Evolutionary conservation across 2,113 vertebrate genomes (phyloP).

Genomic region (Thalassarche chlororhynchos): DNA sequence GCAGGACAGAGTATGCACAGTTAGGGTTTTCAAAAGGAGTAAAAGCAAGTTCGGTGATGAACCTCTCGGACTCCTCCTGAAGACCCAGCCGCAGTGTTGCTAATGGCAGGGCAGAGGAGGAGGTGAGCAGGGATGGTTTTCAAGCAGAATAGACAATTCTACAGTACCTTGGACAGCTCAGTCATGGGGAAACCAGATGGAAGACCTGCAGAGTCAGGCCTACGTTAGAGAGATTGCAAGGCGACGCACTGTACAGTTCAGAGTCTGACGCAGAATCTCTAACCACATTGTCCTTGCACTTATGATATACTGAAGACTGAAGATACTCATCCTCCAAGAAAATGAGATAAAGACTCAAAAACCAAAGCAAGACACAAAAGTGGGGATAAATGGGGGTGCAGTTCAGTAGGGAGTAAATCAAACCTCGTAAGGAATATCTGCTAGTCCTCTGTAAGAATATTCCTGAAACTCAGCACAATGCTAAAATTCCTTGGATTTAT

Average conservation of each 20-base stretch:
- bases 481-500: not conserved
- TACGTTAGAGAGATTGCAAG: not conserved
- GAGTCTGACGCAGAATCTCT: not conserved
- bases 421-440: not conserved
- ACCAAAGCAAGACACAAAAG: not conserved
- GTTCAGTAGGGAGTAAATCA: not conserved
- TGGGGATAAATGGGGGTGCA: not conserved
- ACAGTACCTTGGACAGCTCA: conserved; percentile 69
- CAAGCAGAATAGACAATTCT: not conserved
- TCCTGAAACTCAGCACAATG: not conserved
- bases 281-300: not conserved
- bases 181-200: not conserved
- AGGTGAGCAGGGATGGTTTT: not conserved
- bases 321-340: not conserved
- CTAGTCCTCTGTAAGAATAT: not conserved
- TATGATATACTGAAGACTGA: not conserved
- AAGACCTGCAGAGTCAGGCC: not conserved
- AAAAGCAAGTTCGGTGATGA: not conserved
- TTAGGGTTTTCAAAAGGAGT: not conserved
- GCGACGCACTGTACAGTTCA: not conserved
- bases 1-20: not conserved
- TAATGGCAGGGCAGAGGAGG: not conserved
- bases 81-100: not conserved
- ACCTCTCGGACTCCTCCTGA: not conserved
- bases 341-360: not conserved